Conservation (phyloP, 2,113 vertebrate species). For the Tenebrosternarchus preto region DNA sequence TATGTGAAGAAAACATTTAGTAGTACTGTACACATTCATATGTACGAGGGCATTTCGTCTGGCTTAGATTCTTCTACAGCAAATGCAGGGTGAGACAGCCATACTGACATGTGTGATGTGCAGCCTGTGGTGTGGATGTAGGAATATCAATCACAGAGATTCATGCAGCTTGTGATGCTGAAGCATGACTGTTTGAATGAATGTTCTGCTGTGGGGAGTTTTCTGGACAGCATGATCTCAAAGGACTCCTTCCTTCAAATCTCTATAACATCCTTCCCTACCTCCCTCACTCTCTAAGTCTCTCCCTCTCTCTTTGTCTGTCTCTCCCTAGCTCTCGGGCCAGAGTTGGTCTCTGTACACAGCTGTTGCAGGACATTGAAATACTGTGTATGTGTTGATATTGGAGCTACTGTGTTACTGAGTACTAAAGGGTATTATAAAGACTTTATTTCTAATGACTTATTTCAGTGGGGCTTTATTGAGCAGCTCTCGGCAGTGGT, state of each 20-base stretch:
- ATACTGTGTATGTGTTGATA: constrained; percentile 14
- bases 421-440: constrained; percentile 52
- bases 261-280: constrained; percentile 2
- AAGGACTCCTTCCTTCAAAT: not conserved
- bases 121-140: not conserved
- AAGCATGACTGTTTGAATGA: not conserved
- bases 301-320: constrained; percentile 20
- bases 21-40: no score
- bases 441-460: constrained; percentile 63
- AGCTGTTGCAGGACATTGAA: constrained; percentile 29
- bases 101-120: constrained; percentile 8
- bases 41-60: no score
- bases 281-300: no score
- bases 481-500: constrained; percentile 57
- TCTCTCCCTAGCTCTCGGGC: not conserved
- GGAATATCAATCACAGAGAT: constrained; percentile 8
- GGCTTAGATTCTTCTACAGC: constrained; percentile 40
- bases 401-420: constrained; percentile 18
- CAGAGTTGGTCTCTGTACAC: constrained; percentile 12
- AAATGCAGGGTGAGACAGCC: constrained; percentile 13
- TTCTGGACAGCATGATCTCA: not conserved
- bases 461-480: constrained; percentile 71
- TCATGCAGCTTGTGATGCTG: not conserved
- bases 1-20: no score
- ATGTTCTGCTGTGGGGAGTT: not conserved